phyloP scores from a whole-genome alignment of 2,797 vertebrate species.

The Schizopygopsis pylzovi region DNA sequence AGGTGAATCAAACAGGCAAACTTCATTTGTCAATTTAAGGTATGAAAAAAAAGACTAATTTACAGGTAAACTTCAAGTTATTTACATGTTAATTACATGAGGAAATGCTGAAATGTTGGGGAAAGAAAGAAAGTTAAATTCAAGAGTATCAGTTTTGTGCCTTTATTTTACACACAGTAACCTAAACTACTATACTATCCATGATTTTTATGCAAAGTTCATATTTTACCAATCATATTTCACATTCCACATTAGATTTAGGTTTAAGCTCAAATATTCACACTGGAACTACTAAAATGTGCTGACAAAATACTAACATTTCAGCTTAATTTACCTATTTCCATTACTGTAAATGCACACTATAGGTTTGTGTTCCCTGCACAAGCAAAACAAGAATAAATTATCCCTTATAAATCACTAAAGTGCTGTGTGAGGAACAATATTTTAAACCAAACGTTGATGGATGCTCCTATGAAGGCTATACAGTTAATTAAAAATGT shows the following conservation, averaged over 20 bases:
- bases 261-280: too few species aligned
- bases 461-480: background rate
- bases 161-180: too few species aligned
- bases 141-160: too few species aligned
- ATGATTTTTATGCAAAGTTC: too few species aligned
- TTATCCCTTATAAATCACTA: background rate
- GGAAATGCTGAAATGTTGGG: background rate
- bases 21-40: too few species aligned
- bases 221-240: too few species aligned
- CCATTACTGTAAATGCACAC: slow-evolving; percentile 1
- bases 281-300: background rate
- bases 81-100: background rate
- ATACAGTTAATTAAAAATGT: slow-evolving; percentile 12
- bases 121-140: background rate
- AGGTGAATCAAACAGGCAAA: background rate
- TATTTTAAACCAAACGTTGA: slow-evolving; percentile 8
- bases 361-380: background rate
- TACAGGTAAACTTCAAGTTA: background rate
- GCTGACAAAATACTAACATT: background rate
- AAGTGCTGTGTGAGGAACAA: slow-evolving; percentile 31
- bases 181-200: too few species aligned
- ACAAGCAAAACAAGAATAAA: background rate
- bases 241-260: too few species aligned
- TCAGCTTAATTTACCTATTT: background rate
- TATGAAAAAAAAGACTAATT: background rate